Evolutionary conservation across 2,888 invertebrate species (phyloP).

Genomic region (Endotricha flammealis): DNA sequence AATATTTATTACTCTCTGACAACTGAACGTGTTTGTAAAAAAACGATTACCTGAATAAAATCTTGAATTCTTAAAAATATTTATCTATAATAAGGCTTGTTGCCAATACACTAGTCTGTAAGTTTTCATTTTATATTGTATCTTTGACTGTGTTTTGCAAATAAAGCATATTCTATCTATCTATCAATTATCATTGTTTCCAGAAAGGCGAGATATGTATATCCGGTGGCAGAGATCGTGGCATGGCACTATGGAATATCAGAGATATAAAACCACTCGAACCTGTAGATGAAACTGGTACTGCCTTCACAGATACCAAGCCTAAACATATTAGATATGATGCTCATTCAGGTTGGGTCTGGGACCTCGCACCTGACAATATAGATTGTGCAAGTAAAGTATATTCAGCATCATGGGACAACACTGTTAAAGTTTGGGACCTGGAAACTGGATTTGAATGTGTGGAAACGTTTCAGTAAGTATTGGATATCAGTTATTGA

Average conservation of each 20-base stretch:
- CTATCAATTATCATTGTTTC: conserved; percentile 18
- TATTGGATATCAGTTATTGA: conserved; percentile 8
- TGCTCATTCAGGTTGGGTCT: conserved; percentile 82
- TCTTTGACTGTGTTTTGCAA: too few relatives aligned
- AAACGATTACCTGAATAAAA: too few relatives aligned
- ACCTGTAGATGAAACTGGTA: conserved; percentile 34
- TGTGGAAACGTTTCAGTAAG: conserved; percentile 67
- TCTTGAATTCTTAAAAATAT: too few relatives aligned
- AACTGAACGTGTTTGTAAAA: too few relatives aligned
- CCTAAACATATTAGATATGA: conserved; percentile 52
- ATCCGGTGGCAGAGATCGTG: conserved; percentile 79
- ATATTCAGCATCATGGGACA: conserved; percentile 81
- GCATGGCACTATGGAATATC: conserved; percentile 74
- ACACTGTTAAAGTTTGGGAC: conserved; percentile 78
- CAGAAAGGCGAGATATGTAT: conserved; percentile 71
- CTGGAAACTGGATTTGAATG: conserved; percentile 58
- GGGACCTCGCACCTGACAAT: conserved; percentile 74
- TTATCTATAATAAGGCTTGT: background rate
- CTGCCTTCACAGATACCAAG: conserved; percentile 38
- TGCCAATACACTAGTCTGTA: too few relatives aligned
- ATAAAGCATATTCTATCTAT: too few relatives aligned
- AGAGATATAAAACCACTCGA: conserved; percentile 43
- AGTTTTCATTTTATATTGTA: too few relatives aligned
- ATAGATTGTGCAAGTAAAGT: conserved; percentile 56
- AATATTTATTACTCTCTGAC: too few relatives aligned